Percentiles rank a stretch among this genome's conserved stretches.
phyloP scores from a whole-genome alignment of 2,888 invertebrate species.

The Polylopha cassiicola region DNA sequence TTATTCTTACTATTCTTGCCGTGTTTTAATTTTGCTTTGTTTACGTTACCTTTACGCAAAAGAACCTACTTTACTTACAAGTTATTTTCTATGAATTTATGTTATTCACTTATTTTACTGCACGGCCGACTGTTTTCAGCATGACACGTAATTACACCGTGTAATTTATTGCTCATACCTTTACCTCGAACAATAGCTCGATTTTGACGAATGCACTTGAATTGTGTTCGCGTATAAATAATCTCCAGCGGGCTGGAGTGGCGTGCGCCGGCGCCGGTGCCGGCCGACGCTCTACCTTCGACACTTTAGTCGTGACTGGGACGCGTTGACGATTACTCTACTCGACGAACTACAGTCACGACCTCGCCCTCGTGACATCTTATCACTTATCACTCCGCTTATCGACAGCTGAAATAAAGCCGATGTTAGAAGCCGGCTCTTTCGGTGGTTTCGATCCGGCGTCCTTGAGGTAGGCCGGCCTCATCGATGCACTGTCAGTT shows the following conservation, averaged over 20 bases:
- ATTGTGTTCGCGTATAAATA: conserved; percentile 60
- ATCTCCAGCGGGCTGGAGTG: conserved; percentile 54
- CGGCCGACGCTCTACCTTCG: conserved; percentile 36
- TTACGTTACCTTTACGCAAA: conserved; percentile 16
- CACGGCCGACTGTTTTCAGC: too few species aligned
- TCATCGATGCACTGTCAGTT: conserved; percentile 27
- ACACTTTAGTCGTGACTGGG: conserved; percentile 67
- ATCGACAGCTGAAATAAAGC: conserved; percentile 45
- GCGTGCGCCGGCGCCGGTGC: conserved; percentile 57
- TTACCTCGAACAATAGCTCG: conserved; percentile 35
- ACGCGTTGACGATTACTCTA: conserved; percentile 69
- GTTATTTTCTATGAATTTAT: too few species aligned
- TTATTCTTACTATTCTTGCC: conserved; percentile 22
- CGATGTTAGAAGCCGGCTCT: conserved; percentile 38
- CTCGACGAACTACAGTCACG: conserved; percentile 45
- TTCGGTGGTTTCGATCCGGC: conserved; percentile 32
- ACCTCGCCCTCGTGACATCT: conserved; percentile 62
- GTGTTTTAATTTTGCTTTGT: conserved; percentile 12
- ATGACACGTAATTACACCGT: too few species aligned
- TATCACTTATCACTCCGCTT: conserved; percentile 58
- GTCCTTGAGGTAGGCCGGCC: conserved; percentile 39
- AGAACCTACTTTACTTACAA: conserved; percentile 11
- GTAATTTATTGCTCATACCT: conserved; percentile 15
- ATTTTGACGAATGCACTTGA: conserved; percentile 52
- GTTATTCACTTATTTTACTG: too few species aligned